Conservation (phyloP, 1,140 invertebrate genomes). For the Lordiphosa mommai region DNA sequence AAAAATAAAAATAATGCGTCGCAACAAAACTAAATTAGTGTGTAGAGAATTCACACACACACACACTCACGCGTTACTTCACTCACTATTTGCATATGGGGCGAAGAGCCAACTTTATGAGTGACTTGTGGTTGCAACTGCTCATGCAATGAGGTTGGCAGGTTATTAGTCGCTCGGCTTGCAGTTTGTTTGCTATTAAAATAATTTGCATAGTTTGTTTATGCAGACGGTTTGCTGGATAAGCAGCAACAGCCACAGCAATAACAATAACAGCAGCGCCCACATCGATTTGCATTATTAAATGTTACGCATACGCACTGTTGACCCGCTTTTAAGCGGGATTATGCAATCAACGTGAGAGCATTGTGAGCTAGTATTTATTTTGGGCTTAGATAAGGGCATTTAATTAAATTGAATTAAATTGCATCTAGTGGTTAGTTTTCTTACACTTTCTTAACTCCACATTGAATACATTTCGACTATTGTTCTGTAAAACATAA, state of each 20-base stretch:
- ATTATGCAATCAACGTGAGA: not conserved
- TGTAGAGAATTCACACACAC: conserved; percentile 4
- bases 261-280: conserved; percentile 12
- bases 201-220: conserved; percentile 64
- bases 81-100: conserved; percentile 53
- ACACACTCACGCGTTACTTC: conserved; percentile 6
- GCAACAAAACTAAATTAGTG: conserved; percentile 59
- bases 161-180: conserved; percentile 53
- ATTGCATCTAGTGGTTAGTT: no score
- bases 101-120: conserved; percentile 59
- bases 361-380: no score
- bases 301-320: conserved; percentile 60
- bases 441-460: no score
- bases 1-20: conserved; percentile 62
- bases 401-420: no score
- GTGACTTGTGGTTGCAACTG: conserved; percentile 49
- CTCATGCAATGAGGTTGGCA: conserved; percentile 13
- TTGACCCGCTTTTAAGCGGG: conserved; percentile 44
- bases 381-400: no score
- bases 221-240: conserved; percentile 38
- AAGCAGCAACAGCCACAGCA: conserved; percentile 2
- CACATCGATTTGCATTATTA: conserved; percentile 61
- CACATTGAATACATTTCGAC: no score
- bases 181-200: conserved; percentile 63
- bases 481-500: no score